Base-by-base conservation (phyloP, 1,140 invertebrate genomes). In the Cataglyphis hispanica region DNA sequence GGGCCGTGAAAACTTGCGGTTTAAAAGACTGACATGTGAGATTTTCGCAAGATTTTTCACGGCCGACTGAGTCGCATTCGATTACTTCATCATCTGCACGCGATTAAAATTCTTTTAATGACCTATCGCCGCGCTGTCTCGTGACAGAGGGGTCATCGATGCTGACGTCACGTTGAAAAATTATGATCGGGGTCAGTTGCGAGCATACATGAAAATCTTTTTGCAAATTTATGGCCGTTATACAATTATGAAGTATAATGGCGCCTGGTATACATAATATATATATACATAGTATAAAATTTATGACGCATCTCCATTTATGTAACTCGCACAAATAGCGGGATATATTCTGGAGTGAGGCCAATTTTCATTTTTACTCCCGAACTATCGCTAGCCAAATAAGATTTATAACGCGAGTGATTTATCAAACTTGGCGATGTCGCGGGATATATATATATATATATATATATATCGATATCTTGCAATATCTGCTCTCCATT, bases 41-140 rank as follows among this genome's bases (percentile, higher is more conserved):
- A n/a, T 60, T 83, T 83, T 37, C 78, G 53, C 27, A 83, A 83
- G 53, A 83, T 83, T 83, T 83, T 83, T 83, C n/a, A 83, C 67
- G 66, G 60, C 6, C 46, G 66, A 81, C 77, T 40, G 77, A 70
- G n/a, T 56, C 37, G 22, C 43, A 31, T 40, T 77, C 43, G 22
- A 70, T 70, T 43, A 22, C 66, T 34, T 43, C 34, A 58, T 69
- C 25, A 16, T 69, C 66, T 63, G 50, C 6, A 0, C 46, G 16
- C 46, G 1, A 16, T 40, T 34, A 37, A 66, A 37, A 25, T 69
- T 5, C 40, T 19, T 69, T 80, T 56, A 25, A 34, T 27, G 40
- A 13, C 34, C 16, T n/a, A 19, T 27, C 58, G 31, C 13, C 13
- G 13, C 31, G 27, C 27, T 27, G 5, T 25, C 16, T 72, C 6